Conservation (phyloP, 1,140 invertebrate species). For the Scylla paramamosain region DNA sequence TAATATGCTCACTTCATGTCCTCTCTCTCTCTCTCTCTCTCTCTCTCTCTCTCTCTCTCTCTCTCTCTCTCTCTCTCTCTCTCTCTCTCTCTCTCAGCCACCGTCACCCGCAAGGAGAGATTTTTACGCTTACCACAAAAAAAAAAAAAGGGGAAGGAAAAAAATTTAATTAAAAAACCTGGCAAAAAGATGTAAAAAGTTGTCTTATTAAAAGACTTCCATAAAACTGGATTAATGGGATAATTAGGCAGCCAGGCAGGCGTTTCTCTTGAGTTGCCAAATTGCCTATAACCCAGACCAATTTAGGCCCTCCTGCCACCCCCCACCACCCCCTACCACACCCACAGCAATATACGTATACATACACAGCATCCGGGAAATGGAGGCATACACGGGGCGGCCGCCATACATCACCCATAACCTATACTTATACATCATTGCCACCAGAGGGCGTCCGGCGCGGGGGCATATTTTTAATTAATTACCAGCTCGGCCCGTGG, state of each 20-base stretch:
- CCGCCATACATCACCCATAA: not conserved
- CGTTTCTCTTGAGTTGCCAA: constrained; percentile 54
- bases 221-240: constrained; percentile 67
- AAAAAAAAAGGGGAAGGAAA: constrained; percentile 10
- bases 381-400: not conserved
- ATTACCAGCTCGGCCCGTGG: constrained; percentile 14
- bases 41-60: constrained; percentile 28
- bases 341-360: not conserved
- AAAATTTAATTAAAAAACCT: constrained; percentile 55
- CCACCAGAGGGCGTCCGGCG: not conserved
- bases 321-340: not conserved
- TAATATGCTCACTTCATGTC: not conserved
- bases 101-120: not conserved
- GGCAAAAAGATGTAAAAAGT: constrained; percentile 58
- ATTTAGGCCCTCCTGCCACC: not conserved
- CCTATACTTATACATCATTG: constrained; percentile 18
- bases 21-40: constrained; percentile 50
- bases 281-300: constrained; percentile 27
- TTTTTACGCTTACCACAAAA: not conserved
- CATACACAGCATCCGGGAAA: not conserved
- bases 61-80: not conserved
- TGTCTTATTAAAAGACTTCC: constrained; percentile 65
- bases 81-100: constrained; percentile 50
- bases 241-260: not conserved
- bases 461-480: constrained; percentile 22